Evolutionary conservation across 1,140 invertebrate species (phyloP).

Genomic region (Bombus impatiens): DNA sequence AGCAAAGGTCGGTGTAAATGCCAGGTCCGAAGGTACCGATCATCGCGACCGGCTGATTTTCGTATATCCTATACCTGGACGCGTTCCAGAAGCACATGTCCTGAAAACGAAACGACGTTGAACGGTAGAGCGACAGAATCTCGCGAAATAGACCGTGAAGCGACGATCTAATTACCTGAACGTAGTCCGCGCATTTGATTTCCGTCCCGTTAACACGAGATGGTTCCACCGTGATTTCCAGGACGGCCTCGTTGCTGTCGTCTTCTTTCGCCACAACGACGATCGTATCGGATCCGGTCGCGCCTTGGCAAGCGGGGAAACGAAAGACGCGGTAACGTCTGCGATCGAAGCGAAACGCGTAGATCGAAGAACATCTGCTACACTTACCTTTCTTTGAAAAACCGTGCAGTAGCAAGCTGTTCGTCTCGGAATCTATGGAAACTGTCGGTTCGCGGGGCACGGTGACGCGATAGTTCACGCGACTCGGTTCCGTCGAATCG

Average conservation of each 20-base stretch:
- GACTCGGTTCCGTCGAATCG: conserved; percentile 63
- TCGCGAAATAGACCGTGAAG: no score
- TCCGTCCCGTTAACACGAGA: conserved; percentile 43
- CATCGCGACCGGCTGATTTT: conserved; percentile 78
- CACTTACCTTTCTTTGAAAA: conserved; percentile 65
- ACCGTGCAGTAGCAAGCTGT: conserved; percentile 59
- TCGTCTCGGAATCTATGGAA: conserved; percentile 55
- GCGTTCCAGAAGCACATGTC: conserved; percentile 81
- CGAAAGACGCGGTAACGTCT: not conserved
- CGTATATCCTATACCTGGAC: conserved; percentile 78
- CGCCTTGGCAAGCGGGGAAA: conserved; percentile 47
- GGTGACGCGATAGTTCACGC: conserved; percentile 69
- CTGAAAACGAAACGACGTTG: conserved; percentile 58
- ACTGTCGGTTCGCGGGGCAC: conserved; percentile 57
- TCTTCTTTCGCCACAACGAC: conserved; percentile 70
- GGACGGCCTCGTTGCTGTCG: conserved; percentile 66
- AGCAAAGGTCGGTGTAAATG: conserved; percentile 72
- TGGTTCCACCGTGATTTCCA: conserved; percentile 74
- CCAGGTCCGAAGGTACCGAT: conserved; percentile 75
- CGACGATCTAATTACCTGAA: conserved; percentile 70
- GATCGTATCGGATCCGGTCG: conserved; percentile 57
- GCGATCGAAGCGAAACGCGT: no score
- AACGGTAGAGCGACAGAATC: no score
- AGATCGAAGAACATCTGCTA: no score
- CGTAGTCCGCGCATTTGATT: conserved; percentile 74